Evolutionary conservation across 2,797 vertebrate species (phyloP).

Genomic region (Mionectes olivaceus): DNA sequence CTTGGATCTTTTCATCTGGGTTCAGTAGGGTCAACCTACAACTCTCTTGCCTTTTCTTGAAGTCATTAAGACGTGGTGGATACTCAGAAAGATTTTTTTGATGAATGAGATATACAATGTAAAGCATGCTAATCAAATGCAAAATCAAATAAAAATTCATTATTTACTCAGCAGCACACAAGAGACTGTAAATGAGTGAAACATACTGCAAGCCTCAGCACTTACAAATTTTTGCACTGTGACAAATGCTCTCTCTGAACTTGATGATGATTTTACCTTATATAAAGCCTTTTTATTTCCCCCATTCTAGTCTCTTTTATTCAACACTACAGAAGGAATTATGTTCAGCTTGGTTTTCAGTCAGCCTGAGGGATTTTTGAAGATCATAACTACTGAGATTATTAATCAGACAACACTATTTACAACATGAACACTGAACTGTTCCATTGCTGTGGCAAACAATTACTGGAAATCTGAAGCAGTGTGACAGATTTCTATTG

Average conservation of each 20-base stretch:
- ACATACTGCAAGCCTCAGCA: not conserved
- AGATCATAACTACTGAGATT: not conserved
- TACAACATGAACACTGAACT: not conserved
- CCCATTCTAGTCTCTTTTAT: not conserved
- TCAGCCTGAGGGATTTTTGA: not conserved
- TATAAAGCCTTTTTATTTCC: not conserved
- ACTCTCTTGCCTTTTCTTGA: not conserved
- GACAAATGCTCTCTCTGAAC: not conserved
- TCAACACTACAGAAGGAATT: not conserved
- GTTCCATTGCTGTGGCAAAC: not conserved
- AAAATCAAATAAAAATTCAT: not conserved
- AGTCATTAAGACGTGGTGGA: not conserved
- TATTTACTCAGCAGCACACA: not conserved
- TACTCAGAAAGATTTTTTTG: not conserved
- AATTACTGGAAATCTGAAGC: not conserved
- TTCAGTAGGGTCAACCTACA: not conserved
- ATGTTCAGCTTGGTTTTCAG: not conserved
- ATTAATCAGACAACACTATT: not conserved
- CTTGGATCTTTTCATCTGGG: not conserved
- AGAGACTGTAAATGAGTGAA: not conserved
- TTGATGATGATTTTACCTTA: not conserved
- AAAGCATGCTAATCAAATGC: not conserved
- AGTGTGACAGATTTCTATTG: not conserved
- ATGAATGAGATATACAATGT: not conserved
- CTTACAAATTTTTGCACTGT: not conserved